phyloP scores from a whole-genome alignment of 2,888 invertebrate genomes.

The Desoria tigrina region DNA sequence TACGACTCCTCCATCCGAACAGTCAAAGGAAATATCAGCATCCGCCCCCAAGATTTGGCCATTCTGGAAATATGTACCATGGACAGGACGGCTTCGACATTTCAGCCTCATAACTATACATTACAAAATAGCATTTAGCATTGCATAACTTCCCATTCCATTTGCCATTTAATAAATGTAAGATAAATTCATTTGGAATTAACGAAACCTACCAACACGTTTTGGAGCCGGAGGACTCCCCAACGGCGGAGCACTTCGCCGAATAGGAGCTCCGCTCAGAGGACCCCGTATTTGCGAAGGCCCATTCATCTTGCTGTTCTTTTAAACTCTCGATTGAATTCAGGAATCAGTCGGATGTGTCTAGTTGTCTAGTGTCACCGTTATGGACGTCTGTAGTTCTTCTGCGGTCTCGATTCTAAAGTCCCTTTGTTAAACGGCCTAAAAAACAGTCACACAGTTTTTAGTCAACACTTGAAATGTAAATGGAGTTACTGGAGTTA shows the following conservation, averaged over 20 bases:
- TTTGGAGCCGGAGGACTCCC: constrained; percentile 17
- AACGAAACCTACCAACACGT: constrained; percentile 24
- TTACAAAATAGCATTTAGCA: not conserved
- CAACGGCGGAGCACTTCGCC: not conserved
- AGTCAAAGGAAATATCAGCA: constrained; percentile 49
- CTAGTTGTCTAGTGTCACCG: too few relatives aligned
- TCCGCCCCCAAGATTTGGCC: constrained; percentile 42
- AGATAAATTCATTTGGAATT: not conserved
- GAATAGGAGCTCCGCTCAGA: not conserved
- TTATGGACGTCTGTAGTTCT: too few relatives aligned
- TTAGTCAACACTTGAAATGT: too few relatives aligned
- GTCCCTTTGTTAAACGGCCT: too few relatives aligned
- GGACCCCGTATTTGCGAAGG: too few relatives aligned
- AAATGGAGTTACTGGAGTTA: too few relatives aligned
- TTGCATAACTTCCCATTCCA: not conserved
- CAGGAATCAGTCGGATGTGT: too few relatives aligned
- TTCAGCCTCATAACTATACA: constrained; percentile 47
- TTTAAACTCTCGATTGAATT: too few relatives aligned
- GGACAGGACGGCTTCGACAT: constrained; percentile 45
- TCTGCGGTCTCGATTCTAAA: too few relatives aligned
- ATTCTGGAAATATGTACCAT: constrained; percentile 39
- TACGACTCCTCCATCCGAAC: constrained; percentile 44
- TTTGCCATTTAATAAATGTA: not conserved
- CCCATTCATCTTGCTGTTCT: too few relatives aligned
- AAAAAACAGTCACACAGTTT: too few relatives aligned